Evolutionary conservation across 2,113 vertebrate species (phyloP).

Genomic region (Phyllostomus discolor): DNA sequence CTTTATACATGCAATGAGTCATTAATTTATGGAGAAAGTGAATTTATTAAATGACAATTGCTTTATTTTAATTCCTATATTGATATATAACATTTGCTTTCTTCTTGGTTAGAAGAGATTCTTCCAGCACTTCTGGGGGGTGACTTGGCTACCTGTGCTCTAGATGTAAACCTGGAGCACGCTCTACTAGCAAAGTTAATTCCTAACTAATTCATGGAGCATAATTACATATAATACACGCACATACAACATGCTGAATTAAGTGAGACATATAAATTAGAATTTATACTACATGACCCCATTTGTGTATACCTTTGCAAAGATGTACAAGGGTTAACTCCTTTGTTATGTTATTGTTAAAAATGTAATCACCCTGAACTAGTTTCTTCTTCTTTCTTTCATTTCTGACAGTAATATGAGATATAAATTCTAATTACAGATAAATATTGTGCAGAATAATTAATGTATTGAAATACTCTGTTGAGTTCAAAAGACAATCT

Average conservation of each 20-base stretch:
- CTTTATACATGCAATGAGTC: background rate
- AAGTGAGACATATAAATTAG: background rate
- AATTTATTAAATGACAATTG: background rate
- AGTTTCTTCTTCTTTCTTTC: too few species aligned
- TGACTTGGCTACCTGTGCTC: background rate
- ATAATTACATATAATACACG: background rate
- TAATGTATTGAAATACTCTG: background rate
- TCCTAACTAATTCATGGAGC: background rate
- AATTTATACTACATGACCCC: too few species aligned
- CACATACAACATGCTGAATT: background rate
- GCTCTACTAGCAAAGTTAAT: background rate
- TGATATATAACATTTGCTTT: background rate
- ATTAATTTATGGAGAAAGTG: background rate
- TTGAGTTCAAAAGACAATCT: background rate
- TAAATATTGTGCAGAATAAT: background rate
- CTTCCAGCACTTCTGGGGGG: background rate
- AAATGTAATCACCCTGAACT: background rate
- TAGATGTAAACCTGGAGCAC: background rate
- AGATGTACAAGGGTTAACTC: background rate
- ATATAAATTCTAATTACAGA: background rate
- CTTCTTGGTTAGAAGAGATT: background rate
- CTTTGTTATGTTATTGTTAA: background rate
- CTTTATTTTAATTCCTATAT: background rate
- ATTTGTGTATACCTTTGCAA: background rate
- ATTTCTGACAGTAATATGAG: background rate